phyloP scores from a whole-genome alignment of 2,888 invertebrate species.

The Ichneumoninae sp. region DNA sequence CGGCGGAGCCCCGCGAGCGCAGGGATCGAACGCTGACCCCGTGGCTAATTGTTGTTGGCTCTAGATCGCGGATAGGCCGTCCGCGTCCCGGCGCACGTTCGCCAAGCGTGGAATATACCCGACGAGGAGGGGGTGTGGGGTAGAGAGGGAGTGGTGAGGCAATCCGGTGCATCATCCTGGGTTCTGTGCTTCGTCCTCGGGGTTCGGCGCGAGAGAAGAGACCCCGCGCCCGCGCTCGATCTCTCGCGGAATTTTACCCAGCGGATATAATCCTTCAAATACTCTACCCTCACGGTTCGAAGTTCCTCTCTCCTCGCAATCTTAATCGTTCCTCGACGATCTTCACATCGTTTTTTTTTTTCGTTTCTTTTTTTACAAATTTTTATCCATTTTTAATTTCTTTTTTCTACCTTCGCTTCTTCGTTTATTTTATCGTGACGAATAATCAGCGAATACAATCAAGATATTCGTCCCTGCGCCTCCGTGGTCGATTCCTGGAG shows the following conservation, averaged over 20 bases:
- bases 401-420: conserved; percentile 48
- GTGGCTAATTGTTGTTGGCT: conserved; percentile 84
- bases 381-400: conserved; percentile 3
- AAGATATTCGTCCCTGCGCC: conserved; percentile 62
- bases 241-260: conserved; percentile 66
- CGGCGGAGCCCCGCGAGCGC: conserved; percentile 72
- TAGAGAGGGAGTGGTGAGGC: conserved; percentile 24
- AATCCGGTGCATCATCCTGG: conserved; percentile 64
- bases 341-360: conserved; percentile 42
- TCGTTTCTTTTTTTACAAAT: neutral
- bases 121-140: conserved; percentile 20
- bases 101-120: conserved; percentile 27
- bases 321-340: conserved; percentile 66
- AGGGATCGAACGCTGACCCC: conserved; percentile 82
- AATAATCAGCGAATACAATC: conserved; percentile 66
- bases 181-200: conserved; percentile 54
- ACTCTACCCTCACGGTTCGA: conserved; percentile 58
- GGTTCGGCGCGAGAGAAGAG: conserved; percentile 51
- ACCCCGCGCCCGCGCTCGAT: conserved; percentile 53
- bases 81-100: conserved; percentile 58
- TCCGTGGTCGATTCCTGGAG: conserved; percentile 36
- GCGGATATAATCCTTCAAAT: conserved; percentile 69
- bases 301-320: conserved; percentile 60
- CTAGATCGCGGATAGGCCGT: conserved; percentile 81
- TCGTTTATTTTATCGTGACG: conserved; percentile 65